These are phyloP conservation scores for Zygaena filipendulae DNA, from an alignment of 2,888 invertebrate species.

Conservation along the genomic window DNA sequence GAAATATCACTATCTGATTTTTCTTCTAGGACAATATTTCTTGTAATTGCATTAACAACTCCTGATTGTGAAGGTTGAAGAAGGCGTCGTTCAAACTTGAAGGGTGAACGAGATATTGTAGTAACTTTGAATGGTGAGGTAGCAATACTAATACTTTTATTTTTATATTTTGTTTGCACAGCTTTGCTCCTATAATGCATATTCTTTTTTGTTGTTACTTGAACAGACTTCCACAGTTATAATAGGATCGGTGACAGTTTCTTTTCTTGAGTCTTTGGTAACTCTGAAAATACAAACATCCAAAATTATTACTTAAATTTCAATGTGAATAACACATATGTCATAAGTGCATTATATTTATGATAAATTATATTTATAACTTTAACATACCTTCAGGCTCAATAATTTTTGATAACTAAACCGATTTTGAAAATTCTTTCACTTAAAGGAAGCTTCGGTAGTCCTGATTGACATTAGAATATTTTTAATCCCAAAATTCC, in stretches of 20 bases:
- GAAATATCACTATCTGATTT: background rate
- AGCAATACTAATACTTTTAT: constrained; percentile 11
- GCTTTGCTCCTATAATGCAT: constrained; percentile 18
- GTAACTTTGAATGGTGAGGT: constrained; percentile 11
- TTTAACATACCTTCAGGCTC: too few species aligned
- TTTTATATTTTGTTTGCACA: constrained; percentile 11
- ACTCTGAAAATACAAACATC: background rate
- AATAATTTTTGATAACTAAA: too few species aligned
- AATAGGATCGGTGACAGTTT: background rate
- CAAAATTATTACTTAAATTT: background rate
- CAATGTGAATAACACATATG: constrained; percentile 1
- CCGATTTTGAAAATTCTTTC: too few species aligned
- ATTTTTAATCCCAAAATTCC: too few species aligned
- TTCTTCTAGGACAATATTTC: background rate
- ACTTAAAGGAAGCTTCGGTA: too few species aligned
- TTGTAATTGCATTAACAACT: too few species aligned
- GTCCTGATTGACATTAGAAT: too few species aligned
- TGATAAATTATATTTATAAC: too few species aligned
- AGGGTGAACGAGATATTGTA: constrained; percentile 11
- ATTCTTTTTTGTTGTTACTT: constrained; percentile 11
- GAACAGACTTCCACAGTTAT: background rate
- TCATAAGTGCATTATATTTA: too few species aligned
- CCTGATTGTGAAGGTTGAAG: background rate
- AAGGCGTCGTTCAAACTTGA: constrained; percentile 4
- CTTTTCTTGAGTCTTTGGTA: background rate